Evolutionary conservation across 2,888 invertebrate genomes (phyloP).

Genomic region (Mermis nigrescens): DNA sequence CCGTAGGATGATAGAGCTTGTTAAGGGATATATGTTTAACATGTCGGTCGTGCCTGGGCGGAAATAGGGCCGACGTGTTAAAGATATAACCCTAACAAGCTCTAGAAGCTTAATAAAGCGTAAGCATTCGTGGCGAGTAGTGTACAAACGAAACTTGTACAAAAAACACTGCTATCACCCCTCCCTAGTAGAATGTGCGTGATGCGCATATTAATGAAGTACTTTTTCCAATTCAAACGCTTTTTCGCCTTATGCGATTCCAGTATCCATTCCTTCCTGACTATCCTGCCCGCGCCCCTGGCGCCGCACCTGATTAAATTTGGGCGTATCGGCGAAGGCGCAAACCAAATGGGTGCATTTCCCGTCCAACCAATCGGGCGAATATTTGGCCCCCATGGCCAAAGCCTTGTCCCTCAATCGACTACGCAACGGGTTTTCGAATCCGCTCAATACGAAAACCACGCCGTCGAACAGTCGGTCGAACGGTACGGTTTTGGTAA

Average conservation of each 20-base stretch:
- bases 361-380: conserved; percentile 49
- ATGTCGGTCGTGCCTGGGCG: too few species aligned
- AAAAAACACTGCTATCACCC: too few species aligned
- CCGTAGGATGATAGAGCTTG: too few species aligned
- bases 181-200: too few species aligned
- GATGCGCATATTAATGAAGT: too few species aligned
- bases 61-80: too few species aligned
- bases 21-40: too few species aligned
- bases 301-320: conserved; percentile 54
- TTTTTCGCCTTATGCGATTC: conserved; percentile 45
- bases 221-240: conserved; percentile 46
- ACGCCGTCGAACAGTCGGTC: conserved; percentile 46
- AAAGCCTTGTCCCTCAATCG: conserved; percentile 48
- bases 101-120: too few species aligned
- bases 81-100: too few species aligned
- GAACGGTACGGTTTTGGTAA: not conserved
- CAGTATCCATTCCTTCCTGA: conserved; percentile 53
- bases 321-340: conserved; percentile 71
- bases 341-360: conserved; percentile 67
- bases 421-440: conserved; percentile 56
- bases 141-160: too few species aligned
- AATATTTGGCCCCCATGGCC: conserved; percentile 58
- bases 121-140: too few species aligned
- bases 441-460: conserved; percentile 64
- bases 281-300: conserved; percentile 43